Base-by-base conservation (phyloP, 2,113 vertebrate genomes). In the Erythrocercus mccallii region DNA sequence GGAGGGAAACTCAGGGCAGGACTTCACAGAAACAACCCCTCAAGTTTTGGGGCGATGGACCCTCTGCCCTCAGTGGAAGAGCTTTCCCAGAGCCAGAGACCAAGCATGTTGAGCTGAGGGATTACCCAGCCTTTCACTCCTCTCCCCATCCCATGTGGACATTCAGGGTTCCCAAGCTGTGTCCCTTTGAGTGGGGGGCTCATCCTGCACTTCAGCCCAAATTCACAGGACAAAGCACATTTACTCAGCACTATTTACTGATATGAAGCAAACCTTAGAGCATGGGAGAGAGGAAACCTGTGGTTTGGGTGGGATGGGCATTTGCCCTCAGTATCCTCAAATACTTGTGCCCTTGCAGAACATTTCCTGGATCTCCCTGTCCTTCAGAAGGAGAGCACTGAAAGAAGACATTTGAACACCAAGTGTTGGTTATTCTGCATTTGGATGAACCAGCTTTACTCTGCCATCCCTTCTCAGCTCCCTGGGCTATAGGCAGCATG, bases 121-220 rank as follows among this genome's bases (percentile, higher is more conserved):
- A 37, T 68, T 37, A 8, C 31, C 7, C 62, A 44, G 17, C 53
- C 24, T 18, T 44, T 17, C 37, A 33, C 35, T 72, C 27, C 48
- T 83, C 17, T 35, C 27, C 8, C 27, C 51, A 25, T 19, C 16
- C 15, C 23, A 4, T 8, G 17, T 2, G 24, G 28, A n/a, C 17
- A 33, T 5, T 30, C 18, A 27, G n/a, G 45, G 31, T 65, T 24
- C 19, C 20, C 2, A 0, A 42, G 33, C 20, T 38, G 17, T 72
- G 2, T 37, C 22, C 27, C 17, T 37, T 14, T 19, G 21, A n/a
- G 13, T 0, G 0, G 13, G 18, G 18, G 12, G 21, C 44, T 94
- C 57, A 47, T 2, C 25, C 66, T 78, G 6, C 10, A 4, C 31
- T 51, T 44, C 16, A 60, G 17, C 22, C n/a, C 18, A 18, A 71